These are phyloP conservation scores for Drosophila athabasca DNA, from an alignment of 1,140 invertebrate genomes.

Conservation along the genomic window DNA sequence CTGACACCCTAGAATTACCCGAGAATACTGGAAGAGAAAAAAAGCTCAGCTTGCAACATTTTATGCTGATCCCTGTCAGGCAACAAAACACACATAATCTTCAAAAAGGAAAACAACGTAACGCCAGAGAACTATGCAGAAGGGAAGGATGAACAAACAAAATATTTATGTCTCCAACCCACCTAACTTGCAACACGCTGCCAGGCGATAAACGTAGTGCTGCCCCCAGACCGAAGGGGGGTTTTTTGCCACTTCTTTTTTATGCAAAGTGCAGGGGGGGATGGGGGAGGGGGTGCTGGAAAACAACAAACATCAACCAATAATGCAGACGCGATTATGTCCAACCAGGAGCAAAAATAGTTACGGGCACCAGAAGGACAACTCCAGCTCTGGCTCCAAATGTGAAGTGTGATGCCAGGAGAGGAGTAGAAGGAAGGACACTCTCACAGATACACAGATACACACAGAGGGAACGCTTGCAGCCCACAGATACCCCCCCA, in stretches of 20 bases:
- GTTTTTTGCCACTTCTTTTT: constrained; percentile 1
- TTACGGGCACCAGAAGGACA: constrained; percentile 62
- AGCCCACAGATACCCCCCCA: constrained; percentile 37
- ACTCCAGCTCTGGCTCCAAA: constrained; percentile 51
- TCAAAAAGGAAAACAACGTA: constrained; percentile 83
- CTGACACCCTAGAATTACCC: constrained; percentile 39
- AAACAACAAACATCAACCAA: constrained; percentile 82
- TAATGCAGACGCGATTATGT: constrained; percentile 84
- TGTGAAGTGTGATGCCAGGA: constrained; percentile 68
- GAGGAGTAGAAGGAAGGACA: too few relatives aligned
- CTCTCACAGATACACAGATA: not conserved
- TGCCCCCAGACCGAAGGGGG: constrained; percentile 4
- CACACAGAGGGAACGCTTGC: constrained; percentile 6
- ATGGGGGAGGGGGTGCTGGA: constrained; percentile 5
- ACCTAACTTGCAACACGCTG: constrained; percentile 50
- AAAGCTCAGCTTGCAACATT: constrained; percentile 83
- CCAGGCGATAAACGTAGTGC: constrained; percentile 63
- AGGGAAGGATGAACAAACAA: constrained; percentile 64
- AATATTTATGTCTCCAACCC: constrained; percentile 71
- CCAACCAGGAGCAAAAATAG: constrained; percentile 63
- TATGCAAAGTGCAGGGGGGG: constrained; percentile 54
- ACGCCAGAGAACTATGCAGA: constrained; percentile 8
- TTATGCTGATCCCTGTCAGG: constrained; percentile 84
- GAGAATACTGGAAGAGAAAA: constrained; percentile 33
- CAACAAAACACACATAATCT: constrained; percentile 84